Conservation (phyloP, 1,140 invertebrate species). For the Linepithema humile region DNA sequence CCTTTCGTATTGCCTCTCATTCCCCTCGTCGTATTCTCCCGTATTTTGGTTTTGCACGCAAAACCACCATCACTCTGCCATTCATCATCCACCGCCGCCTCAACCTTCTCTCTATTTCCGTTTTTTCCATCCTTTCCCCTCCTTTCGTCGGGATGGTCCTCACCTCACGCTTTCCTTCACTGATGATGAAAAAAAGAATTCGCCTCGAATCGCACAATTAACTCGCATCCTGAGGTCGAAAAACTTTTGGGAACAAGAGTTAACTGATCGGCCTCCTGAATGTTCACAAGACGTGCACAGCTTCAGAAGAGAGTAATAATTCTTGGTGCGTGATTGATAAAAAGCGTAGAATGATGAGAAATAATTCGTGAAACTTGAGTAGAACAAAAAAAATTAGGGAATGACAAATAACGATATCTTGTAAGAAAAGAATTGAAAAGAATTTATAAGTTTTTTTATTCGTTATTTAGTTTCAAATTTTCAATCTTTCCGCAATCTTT, state of each 20-base stretch:
- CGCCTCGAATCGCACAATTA: slow-evolving; percentile 37
- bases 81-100: slow-evolving; percentile 79
- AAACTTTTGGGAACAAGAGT: background rate
- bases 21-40: slow-evolving; percentile 41
- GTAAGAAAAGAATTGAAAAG: background rate
- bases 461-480: background rate
- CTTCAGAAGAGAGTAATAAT: slow-evolving; percentile 16
- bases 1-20: slow-evolving; percentile 66
- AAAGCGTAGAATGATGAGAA: slow-evolving; percentile 7
- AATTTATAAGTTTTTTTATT: background rate
- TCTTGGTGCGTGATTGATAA: slow-evolving; percentile 24
- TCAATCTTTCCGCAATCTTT: background rate
- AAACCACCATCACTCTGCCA: slow-evolving; percentile 82
- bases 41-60: slow-evolving; percentile 79
- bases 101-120: slow-evolving; percentile 65
- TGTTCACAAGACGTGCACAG: slow-evolving; percentile 5
- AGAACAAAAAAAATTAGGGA: background rate
- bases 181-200: slow-evolving; percentile 1
- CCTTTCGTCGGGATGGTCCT: background rate
- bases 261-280: background rate
- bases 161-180: slow-evolving; percentile 28
- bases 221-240: background rate
- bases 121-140: slow-evolving; percentile 16
- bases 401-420: background rate
- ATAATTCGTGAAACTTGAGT: background rate